Evolutionary conservation across 2,113 vertebrate species (phyloP), one percentile per base, ranked within the genome.

Genomic region (Oreotragus oreotragus): DNA sequence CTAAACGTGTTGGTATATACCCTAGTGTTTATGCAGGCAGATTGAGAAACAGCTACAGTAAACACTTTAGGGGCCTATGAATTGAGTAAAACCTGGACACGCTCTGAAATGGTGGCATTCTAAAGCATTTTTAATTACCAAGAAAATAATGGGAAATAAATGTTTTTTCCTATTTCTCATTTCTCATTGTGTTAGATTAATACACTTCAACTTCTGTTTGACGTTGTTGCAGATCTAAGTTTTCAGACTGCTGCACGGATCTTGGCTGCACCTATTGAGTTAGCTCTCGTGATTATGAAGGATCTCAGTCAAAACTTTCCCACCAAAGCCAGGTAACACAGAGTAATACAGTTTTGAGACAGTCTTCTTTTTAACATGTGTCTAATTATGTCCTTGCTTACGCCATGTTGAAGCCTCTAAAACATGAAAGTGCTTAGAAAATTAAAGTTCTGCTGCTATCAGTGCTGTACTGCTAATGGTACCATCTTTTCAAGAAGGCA

Each of bases 271-370:
- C 99, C 99, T 2, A 94, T 98, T 76, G 99, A 98, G 51, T 99
- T 99, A 80, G 99, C 99, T 87, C 99, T 99, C 66, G 99, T 98
- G 79, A 99, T 99, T 76, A 99, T 99, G 99, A 99, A 99, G 98
- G 99, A 99, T 98, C 99, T 99, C 87, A 99, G 99, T 97, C 99
- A 99, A 98, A 99, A 99, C 99, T 99, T 99, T 96, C 99, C 99
- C 90, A 99, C 99, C 39, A 99, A 99, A 98, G 99, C 99, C 98
- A 99, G 99, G 99, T 99, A 99, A 97, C 83, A 89, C 0, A n/a
- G 25, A 96, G 45, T 83, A 58, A 60, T 88, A 55, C n/a, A 91
- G 21, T 70, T 95, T 93, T 80, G n/a, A 21, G 43, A 76, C 36
- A 2, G 84, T 55, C 57, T 96, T 43, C 45, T 97, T 7, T 6